A percentile compares a stretch with the other conserved stretches of the same genome.
These are phyloP conservation scores for Hippocampus mohnikei DNA, from an alignment of 2,113 vertebrate genomes.

Conservation along the genomic window DNA sequence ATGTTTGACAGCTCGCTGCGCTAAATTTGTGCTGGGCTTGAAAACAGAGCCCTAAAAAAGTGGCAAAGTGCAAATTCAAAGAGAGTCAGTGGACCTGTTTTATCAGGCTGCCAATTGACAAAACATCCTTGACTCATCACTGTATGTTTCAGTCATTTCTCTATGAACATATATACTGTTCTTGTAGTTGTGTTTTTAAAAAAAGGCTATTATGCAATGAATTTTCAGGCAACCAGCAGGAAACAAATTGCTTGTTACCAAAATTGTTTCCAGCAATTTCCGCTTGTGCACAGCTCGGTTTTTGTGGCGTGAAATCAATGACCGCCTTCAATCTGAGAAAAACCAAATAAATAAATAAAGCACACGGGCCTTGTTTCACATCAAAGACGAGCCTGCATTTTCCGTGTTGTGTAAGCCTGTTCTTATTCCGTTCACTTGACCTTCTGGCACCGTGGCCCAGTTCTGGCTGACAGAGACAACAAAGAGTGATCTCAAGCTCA, in stretches of 20 bases:
- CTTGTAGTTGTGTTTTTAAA: not conserved
- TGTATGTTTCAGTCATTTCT: not conserved
- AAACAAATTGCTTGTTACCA: conserved; percentile 1
- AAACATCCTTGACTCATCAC: not conserved
- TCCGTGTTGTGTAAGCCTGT: conserved; percentile 61
- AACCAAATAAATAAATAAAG: not conserved
- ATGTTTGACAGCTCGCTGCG: too few species aligned
- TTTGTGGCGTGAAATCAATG: conserved; percentile 59
- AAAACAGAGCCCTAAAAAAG: too few species aligned
- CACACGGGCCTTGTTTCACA: conserved; percentile 45
- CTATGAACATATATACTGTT: not conserved
- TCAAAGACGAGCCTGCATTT: conserved; percentile 59
- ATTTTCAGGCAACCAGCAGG: not conserved
- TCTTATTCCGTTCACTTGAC: conserved; percentile 68
- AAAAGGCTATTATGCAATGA: not conserved
- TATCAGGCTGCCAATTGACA: not conserved
- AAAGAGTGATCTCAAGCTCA: conserved; percentile 64
- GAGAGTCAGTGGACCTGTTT: not conserved
- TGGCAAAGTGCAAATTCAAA: too few species aligned
- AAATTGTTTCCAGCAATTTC: conserved; percentile 26
- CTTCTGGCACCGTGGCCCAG: conserved; percentile 63
- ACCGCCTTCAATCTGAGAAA: conserved; percentile 45
- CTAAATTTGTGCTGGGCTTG: too few species aligned
- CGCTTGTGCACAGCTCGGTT: conserved; percentile 37
- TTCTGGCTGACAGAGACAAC: conserved; percentile 68